Evolutionary conservation across 35 echinoderm and acorn worm species (phyloP).

Genomic region (Acanthaster planci): DNA sequence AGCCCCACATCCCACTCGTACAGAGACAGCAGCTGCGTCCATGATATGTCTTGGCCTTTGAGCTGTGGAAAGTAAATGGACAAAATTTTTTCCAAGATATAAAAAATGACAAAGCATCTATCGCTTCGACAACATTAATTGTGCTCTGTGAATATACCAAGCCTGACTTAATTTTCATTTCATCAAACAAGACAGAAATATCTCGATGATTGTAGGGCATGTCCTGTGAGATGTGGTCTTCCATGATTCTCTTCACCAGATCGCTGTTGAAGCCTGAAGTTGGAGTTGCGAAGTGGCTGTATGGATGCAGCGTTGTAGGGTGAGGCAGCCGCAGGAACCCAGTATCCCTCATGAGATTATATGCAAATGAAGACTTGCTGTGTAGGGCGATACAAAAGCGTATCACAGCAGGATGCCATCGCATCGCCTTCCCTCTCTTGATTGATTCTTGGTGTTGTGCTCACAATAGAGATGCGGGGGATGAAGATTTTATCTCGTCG

Average conservation of each 20-base stretch:
- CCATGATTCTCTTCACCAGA: neutral
- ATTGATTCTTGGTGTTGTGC: conserved; percentile 7
- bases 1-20: conserved; percentile 22
- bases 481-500: neutral
- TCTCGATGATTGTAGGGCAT: conserved; percentile 21
- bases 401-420: conserved; percentile 36
- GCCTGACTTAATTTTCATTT: conserved; percentile 57
- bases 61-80: conserved; percentile 19
- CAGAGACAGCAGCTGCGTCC: conserved; percentile 39
- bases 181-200: conserved; percentile 48
- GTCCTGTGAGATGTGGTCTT: neutral
- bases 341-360: conserved; percentile 9
- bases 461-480: conserved; percentile 5
- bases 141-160: conserved; percentile 32
- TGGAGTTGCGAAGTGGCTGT: conserved; percentile 26
- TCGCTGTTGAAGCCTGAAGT: neutral
- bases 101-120: neutral
- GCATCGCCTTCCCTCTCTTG: conserved; percentile 1
- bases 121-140: neutral
- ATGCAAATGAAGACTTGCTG: conserved; percentile 5
- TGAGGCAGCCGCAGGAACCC: conserved; percentile 48
- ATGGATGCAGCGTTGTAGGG: conserved; percentile 28
- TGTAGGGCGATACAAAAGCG: conserved; percentile 27
- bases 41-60: conserved; percentile 46
- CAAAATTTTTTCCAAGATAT: no score